Conservation (phyloP, 2,888 invertebrate species). For the Tetanocera ferruginea region DNA sequence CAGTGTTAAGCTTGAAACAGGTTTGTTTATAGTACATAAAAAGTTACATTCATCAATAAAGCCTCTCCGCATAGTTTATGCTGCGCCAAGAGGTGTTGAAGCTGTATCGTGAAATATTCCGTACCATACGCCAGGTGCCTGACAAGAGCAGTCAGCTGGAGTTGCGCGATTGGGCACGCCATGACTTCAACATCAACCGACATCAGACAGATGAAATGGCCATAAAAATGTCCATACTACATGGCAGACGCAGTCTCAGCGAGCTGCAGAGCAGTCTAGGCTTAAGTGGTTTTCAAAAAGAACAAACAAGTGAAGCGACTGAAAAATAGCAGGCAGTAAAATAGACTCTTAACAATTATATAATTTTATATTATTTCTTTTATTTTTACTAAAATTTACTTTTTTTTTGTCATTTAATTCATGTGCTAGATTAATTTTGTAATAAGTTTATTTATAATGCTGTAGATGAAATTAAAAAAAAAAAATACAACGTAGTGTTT, state of each 20-base stretch:
- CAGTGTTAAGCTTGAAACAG: slow-evolving; percentile 75
- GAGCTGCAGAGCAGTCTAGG: slow-evolving; percentile 77
- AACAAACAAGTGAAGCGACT: slow-evolving; percentile 27
- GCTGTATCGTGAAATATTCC: slow-evolving; percentile 81
- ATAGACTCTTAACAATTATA: too few species aligned
- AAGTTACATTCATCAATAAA: neutral
- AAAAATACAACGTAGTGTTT: neutral
- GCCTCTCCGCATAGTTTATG: slow-evolving; percentile 77
- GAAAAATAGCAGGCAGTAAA: neutral
- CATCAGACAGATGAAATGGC: slow-evolving; percentile 80
- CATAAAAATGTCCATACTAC: slow-evolving; percentile 79
- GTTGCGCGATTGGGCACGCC: slow-evolving; percentile 79
- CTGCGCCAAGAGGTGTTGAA: slow-evolving; percentile 83
- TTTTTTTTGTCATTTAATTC: neutral
- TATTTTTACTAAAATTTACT: neutral
- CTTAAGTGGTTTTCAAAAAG: slow-evolving; percentile 69
- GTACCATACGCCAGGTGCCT: slow-evolving; percentile 77
- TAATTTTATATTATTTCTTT: neutral
- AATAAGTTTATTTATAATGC: too few species aligned
- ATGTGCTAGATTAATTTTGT: too few species aligned
- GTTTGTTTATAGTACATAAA: slow-evolving; percentile 60
- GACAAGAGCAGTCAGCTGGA: slow-evolving; percentile 76
- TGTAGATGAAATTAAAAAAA: neutral
- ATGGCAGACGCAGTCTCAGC: slow-evolving; percentile 78
- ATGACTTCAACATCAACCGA: slow-evolving; percentile 81